phyloP scores from a whole-genome alignment of 2,888 invertebrate genomes.

The Melanostoma mellinum region DNA sequence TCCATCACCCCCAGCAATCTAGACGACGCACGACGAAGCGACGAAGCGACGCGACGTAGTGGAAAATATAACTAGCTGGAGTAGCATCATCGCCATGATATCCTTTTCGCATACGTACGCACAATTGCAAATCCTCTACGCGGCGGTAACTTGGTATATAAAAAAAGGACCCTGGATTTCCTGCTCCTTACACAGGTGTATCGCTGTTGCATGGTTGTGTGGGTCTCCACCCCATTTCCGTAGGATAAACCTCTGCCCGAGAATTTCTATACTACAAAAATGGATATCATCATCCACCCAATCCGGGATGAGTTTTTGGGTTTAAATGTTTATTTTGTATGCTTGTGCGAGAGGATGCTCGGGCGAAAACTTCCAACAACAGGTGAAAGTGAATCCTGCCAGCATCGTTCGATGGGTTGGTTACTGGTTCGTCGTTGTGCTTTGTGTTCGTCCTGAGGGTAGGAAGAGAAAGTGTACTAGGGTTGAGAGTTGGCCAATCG shows the following conservation, averaged over 20 bases:
- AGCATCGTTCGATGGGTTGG: slow-evolving; percentile 25
- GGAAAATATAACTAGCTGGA: slow-evolving; percentile 2
- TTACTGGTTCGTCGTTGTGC: slow-evolving; percentile 3
- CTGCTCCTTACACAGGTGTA: slow-evolving; percentile 52
- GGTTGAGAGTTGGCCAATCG: slow-evolving; percentile 68
- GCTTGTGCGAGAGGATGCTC: slow-evolving; percentile 23
- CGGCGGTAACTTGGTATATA: background rate
- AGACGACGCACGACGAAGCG: slow-evolving; percentile 46
- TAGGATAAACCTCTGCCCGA: slow-evolving; percentile 36
- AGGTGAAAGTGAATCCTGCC: slow-evolving; percentile 72
- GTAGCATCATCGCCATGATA: slow-evolving; percentile 44
- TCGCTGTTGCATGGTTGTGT: slow-evolving; percentile 22
- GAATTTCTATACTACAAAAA: slow-evolving; percentile 44
- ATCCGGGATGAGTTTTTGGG: slow-evolving; percentile 68
- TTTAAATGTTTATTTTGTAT: slow-evolving; percentile 21
- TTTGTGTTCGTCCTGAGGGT: slow-evolving; percentile 34
- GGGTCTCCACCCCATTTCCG: slow-evolving; percentile 25
- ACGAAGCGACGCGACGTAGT: background rate
- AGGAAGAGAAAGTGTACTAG: slow-evolving; percentile 12
- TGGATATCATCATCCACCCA: slow-evolving; percentile 63
- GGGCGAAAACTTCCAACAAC: slow-evolving; percentile 56
- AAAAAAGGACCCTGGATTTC: slow-evolving; percentile 42
- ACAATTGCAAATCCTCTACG: slow-evolving; percentile 32
- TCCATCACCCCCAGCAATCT: slow-evolving; percentile 43
- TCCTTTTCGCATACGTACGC: slow-evolving; percentile 58